A percentile compares a stretch with the other conserved stretches of the same genome.
These are phyloP conservation scores for Tethea ocularis DNA, from an alignment of 2,888 invertebrate species.

Conservation along the genomic window DNA sequence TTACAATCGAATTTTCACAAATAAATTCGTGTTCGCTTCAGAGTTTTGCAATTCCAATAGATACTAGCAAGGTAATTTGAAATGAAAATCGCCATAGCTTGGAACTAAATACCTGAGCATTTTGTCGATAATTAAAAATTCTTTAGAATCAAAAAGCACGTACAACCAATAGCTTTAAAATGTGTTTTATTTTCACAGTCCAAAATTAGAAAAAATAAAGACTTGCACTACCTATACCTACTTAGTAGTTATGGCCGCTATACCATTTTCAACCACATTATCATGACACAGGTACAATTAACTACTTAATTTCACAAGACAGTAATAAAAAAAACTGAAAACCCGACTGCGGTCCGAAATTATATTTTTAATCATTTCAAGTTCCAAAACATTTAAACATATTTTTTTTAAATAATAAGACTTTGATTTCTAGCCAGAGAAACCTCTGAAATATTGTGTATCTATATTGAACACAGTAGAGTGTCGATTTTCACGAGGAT, in stretches of 20 bases:
- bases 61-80: slow-evolving; percentile 27
- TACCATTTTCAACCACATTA: too few relatives aligned
- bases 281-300: too few relatives aligned
- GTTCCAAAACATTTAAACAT: too few relatives aligned
- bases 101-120: slow-evolving; percentile 17
- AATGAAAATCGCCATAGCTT: slow-evolving; percentile 25
- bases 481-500: background rate
- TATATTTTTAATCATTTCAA: too few relatives aligned
- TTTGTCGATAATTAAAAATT: slow-evolving; percentile 21
- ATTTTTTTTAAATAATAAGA: too few relatives aligned
- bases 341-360: too few relatives aligned
- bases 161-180: slow-evolving; percentile 22
- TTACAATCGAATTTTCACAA: slow-evolving; percentile 13
- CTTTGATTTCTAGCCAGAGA: background rate
- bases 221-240: too few relatives aligned
- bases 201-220: slow-evolving; percentile 11
- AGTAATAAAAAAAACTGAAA: too few relatives aligned
- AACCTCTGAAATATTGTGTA: background rate
- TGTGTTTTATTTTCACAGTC: slow-evolving; percentile 14
- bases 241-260: too few relatives aligned
- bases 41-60: slow-evolving; percentile 29
- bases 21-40: slow-evolving; percentile 6
- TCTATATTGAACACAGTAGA: background rate
- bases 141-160: slow-evolving; percentile 17
- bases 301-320: too few relatives aligned